These are phyloP conservation scores for Aethes cnicana DNA, from an alignment of 2,888 invertebrate species.

Conservation along the genomic window DNA sequence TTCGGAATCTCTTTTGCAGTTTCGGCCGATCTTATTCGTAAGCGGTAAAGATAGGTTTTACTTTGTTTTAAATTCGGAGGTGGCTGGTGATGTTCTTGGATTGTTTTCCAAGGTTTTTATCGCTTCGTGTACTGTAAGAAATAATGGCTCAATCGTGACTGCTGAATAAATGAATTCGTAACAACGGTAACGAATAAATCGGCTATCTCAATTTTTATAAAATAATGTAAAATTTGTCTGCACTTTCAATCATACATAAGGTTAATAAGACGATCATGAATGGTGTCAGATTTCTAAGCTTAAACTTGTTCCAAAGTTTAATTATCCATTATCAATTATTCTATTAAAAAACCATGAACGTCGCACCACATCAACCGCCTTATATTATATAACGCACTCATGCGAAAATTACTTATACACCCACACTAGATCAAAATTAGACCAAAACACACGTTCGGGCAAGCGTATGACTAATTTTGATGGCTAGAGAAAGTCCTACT, in stretches of 20 bases:
- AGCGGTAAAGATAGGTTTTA: neutral
- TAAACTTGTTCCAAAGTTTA: neutral
- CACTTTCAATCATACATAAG: too few species aligned
- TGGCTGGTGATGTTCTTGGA: neutral
- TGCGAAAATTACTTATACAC: conserved; percentile 47
- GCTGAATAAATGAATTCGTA: conserved; percentile 35
- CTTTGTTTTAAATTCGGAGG: neutral
- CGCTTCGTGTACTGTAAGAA: conserved; percentile 26
- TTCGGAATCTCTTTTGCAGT: neutral
- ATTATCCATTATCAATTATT: neutral
- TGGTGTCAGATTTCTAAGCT: conserved; percentile 1
- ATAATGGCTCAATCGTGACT: conserved; percentile 47
- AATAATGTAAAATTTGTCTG: too few species aligned
- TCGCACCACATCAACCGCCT: conserved; percentile 10
- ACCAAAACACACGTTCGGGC: conserved; percentile 36
- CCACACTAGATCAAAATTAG: conserved; percentile 39
- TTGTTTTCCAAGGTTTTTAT: conserved; percentile 1
- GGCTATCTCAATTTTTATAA: too few species aligned
- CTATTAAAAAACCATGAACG: conserved; percentile 16
- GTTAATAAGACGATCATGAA: neutral
- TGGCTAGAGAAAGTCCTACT: conserved; percentile 46
- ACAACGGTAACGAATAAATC: conserved; percentile 34
- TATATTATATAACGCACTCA: conserved; percentile 21
- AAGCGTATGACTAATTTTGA: conserved; percentile 43
- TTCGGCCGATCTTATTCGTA: neutral